Evolutionary conservation across 2,113 vertebrate species (phyloP).

Genomic region (Chloroceryle aenea): DNA sequence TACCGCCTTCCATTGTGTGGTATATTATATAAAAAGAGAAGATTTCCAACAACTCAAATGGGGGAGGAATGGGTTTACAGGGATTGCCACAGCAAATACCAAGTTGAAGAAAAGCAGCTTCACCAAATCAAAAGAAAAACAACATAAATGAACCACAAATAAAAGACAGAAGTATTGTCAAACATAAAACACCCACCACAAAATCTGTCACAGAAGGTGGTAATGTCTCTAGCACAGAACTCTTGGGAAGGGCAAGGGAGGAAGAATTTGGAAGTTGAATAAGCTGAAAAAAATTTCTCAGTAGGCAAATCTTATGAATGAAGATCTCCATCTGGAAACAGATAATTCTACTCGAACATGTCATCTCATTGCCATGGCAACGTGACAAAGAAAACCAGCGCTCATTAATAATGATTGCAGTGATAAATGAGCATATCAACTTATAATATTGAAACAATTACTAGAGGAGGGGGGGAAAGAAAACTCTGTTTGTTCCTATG

Average conservation of each 20-base stretch:
- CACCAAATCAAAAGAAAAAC: not conserved
- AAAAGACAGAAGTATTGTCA: not conserved
- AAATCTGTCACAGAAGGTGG: not conserved
- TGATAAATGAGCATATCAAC: constrained; percentile 22
- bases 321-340: constrained; percentile 72
- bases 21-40: not conserved
- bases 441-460: constrained; percentile 26
- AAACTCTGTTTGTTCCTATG: not conserved
- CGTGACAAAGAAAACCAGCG: not conserved
- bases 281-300: constrained; percentile 24
- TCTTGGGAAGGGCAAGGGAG: not conserved
- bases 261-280: constrained; percentile 10
- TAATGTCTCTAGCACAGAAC: not conserved
- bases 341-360: constrained; percentile 57
- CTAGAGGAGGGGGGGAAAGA: not conserved
- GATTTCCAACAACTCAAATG: not conserved
- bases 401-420: constrained; percentile 40
- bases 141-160: not conserved
- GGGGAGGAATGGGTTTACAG: not conserved
- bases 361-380: constrained; percentile 52
- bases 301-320: constrained; percentile 57
- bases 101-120: not conserved
- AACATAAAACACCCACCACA: not conserved
- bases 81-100: not conserved
- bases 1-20: not conserved